A percentile compares a stretch with the other conserved stretches of the same genome.
Evolutionary conservation across 2,888 invertebrate species (phyloP).

Genomic region (Coleophora flavipennella): DNA sequence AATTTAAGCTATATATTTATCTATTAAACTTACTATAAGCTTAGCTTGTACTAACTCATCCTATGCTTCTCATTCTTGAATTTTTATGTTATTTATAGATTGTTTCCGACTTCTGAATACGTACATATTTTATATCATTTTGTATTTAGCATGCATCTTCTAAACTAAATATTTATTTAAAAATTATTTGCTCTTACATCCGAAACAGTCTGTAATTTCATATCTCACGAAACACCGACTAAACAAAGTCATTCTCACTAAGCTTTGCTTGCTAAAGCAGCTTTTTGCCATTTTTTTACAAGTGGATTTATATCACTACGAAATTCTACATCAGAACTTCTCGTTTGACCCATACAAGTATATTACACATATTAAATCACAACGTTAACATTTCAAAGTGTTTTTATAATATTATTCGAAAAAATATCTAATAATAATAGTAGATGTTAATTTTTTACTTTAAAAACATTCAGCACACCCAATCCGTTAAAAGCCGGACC

Average conservation of each 20-base stretch:
- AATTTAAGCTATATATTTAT: not conserved
- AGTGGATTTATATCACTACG: no score
- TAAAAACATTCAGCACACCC: conserved; percentile 18
- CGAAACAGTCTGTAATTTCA: conserved; percentile 43
- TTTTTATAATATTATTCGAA: no score
- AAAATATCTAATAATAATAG: no score
- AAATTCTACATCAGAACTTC: no score
- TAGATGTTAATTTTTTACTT: not conserved
- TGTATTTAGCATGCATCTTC: conserved; percentile 29
- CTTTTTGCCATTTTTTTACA: conserved; percentile 40
- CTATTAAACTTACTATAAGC: conserved; percentile 23
- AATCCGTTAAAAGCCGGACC: conserved; percentile 53
- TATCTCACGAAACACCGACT: conserved; percentile 14
- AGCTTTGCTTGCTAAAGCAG: conserved; percentile 64
- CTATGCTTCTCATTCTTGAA: conserved; percentile 36
- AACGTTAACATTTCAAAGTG: no score
- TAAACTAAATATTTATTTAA: not conserved
- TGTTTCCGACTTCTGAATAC: conserved; percentile 38
- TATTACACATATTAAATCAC: conserved; percentile 1
- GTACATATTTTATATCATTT: conserved; percentile 9
- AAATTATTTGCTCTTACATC: not conserved
- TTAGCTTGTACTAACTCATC: conserved; percentile 41
- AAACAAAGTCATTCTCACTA: conserved; percentile 14
- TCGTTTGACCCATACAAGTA: no score
- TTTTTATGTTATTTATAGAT: conserved; percentile 47